These are phyloP conservation scores for Asbolus verrucosus DNA, from an alignment of 1,140 invertebrate genomes.

Conservation along the genomic window DNA sequence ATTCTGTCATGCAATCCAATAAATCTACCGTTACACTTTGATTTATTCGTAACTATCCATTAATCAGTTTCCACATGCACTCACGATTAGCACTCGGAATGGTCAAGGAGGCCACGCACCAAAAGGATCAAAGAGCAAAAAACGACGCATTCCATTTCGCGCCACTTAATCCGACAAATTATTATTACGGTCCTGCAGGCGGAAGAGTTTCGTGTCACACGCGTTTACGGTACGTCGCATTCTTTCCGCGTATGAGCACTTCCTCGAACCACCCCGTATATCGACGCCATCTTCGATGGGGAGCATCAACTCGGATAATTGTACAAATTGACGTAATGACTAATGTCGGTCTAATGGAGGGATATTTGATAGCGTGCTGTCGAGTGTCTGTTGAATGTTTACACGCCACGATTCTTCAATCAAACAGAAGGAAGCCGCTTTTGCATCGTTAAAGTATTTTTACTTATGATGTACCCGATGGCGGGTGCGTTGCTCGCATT, in stretches of 20 bases:
- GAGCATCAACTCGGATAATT: neutral
- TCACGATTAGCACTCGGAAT: too few relatives aligned
- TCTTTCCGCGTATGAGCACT: too few relatives aligned
- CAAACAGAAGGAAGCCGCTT: neutral
- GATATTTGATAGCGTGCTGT: neutral
- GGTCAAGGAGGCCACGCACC: slow-evolving; percentile 12
- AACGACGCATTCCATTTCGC: too few relatives aligned
- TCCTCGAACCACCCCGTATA: too few relatives aligned
- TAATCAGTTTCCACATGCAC: slow-evolving; percentile 2
- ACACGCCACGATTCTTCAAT: neutral
- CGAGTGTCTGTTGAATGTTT: neutral
- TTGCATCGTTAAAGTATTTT: neutral
- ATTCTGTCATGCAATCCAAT: neutral
- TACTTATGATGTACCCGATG: neutral
- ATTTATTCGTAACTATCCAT: slow-evolving; percentile 12
- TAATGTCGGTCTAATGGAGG: neutral
- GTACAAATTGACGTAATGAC: neutral
- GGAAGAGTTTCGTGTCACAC: too few relatives aligned
- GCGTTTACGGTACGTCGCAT: too few relatives aligned
- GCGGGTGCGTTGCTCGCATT: neutral
- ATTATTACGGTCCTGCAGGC: too few relatives aligned
- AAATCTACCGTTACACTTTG: slow-evolving; percentile 1
- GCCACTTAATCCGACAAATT: too few relatives aligned
- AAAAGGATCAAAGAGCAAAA: too few relatives aligned
- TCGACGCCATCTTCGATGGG: too few relatives aligned